Evolutionary conservation across 2,113 vertebrate species (phyloP), one percentile per base, ranked within the genome.

Genomic region (Epinephelus cyanopodus): DNA sequence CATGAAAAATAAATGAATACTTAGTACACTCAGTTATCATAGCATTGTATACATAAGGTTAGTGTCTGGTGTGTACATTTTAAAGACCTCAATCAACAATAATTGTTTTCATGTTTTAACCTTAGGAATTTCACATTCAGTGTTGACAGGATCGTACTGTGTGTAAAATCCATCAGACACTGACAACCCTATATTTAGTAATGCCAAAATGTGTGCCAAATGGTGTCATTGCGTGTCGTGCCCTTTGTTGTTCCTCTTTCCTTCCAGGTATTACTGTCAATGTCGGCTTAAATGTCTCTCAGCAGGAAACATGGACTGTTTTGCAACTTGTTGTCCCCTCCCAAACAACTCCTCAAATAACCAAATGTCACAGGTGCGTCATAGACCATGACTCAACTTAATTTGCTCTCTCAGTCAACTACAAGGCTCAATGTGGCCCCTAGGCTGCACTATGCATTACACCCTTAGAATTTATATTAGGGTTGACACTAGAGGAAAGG

Each of bases 161-260:
- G 11, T 25, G 14, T 53, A 45, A 53, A 62, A 70, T 13, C n/a
- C 29, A 50, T 68, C 45, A 71, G n/a, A 72, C 12, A 3, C 4
- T 58, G 25, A 10, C 25, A 72, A 23, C 61, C 18, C 33, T 7
- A n/a, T 39, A 13, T 2, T n/a, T 69, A 10, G 62, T n/a, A 27
- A 37, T 57, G 8, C n/a, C 9, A 65, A 6, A 76, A 45, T 21
- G 21, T 58, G 27, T 57, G 58, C 73, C 73, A 77, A 58, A 64
- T 47, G 23, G n/a, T 68, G 57, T 48, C 27, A 64, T 57, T 17
- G 11, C 21, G 4, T 13, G 13, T 3, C 27, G 37, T 58, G 18
- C 42, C 42, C 2, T 50, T 6, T 50, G 19, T 33, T 18, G 21
- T 37, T 56, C 25, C 9, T 15, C 0, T 54, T 54, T 47, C 39